Evolutionary conservation across 2,888 invertebrate species (phyloP).

Genomic region (Darwinula stevensoni): DNA sequence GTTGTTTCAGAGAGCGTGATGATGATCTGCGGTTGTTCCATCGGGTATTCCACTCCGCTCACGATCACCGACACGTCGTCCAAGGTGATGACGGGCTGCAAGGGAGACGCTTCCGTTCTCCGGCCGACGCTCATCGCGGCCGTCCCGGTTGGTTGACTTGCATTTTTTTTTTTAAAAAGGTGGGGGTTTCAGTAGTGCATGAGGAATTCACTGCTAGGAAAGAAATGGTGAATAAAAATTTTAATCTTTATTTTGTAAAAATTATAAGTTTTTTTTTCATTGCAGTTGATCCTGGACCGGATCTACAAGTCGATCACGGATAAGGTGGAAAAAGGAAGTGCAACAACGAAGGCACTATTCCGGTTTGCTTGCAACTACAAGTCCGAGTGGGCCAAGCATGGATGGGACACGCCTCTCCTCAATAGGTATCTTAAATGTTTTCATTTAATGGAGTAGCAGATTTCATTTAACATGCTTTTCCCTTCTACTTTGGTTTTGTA

Average conservation of each 20-base stretch:
- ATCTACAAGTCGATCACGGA: conserved; percentile 91
- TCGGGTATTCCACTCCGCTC: conserved; percentile 84
- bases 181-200: background rate
- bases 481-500: too few species aligned
- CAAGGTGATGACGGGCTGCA: conserved; percentile 79
- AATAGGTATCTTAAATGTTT: conserved; percentile 19
- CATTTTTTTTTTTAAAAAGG: conserved; percentile 10
- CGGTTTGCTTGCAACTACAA: conserved; percentile 86
- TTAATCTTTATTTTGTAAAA: conserved; percentile 17
- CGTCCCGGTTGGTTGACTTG: conserved; percentile 85
- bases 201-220: background rate
- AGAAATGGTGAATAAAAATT: too few species aligned
- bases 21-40: conserved; percentile 52
- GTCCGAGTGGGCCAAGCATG: conserved; percentile 39
- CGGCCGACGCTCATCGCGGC: conserved; percentile 81
- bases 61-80: conserved; percentile 77
- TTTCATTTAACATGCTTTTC: too few species aligned
- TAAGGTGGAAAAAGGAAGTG: conserved; percentile 53
- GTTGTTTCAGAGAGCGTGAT: conserved; percentile 29
- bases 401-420: conserved; percentile 20
- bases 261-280: too few species aligned
- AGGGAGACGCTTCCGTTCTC: conserved; percentile 71
- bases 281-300: conserved; percentile 89
- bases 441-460: too few species aligned
- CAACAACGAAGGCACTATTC: conserved; percentile 52